Conservation (phyloP, 2,113 vertebrate genomes). For the Miniopterus natalensis region DNA sequence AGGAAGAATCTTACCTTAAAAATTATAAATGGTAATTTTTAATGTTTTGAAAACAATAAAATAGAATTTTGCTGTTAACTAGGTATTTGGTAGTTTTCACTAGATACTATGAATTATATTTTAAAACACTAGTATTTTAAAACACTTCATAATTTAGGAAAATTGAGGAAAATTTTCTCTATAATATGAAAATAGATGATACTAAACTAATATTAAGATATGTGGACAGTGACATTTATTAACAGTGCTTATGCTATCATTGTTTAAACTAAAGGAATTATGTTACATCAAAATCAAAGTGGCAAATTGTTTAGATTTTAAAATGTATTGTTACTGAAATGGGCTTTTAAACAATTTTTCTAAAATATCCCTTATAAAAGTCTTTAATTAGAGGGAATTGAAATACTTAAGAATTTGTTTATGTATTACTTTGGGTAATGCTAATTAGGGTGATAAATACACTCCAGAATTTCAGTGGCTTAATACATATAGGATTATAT, state of each 20-base stretch:
- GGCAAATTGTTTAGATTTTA: constrained; percentile 56
- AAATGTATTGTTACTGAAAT: constrained; percentile 62
- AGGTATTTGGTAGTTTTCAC: constrained; percentile 43
- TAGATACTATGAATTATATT: constrained; percentile 28
- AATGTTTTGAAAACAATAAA: constrained; percentile 32
- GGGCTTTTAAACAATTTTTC: constrained; percentile 45
- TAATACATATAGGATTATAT: constrained; percentile 49
- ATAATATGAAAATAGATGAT: constrained; percentile 16
- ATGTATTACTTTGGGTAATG: constrained; percentile 59
- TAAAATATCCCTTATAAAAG: constrained; percentile 57
- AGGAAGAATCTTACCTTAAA: constrained; percentile 56
- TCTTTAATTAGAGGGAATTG: constrained; percentile 55
- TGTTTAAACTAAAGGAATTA: constrained; percentile 54
- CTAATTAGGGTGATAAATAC: constrained; percentile 53
- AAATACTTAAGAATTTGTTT: constrained; percentile 43
- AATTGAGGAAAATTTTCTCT: constrained; percentile 49
- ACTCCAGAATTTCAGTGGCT: constrained; percentile 46
- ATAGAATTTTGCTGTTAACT: constrained; percentile 9
- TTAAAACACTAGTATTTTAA: neutral
- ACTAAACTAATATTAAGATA: constrained; percentile 42
- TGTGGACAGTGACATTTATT: constrained; percentile 39
- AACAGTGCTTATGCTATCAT: neutral
- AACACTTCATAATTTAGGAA: neutral
- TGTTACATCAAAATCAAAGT: constrained; percentile 50
- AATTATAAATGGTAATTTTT: constrained; percentile 12